Evolutionary conservation across 2,797 vertebrate species (phyloP).

Genomic region (Tadarida brasiliensis): DNA sequence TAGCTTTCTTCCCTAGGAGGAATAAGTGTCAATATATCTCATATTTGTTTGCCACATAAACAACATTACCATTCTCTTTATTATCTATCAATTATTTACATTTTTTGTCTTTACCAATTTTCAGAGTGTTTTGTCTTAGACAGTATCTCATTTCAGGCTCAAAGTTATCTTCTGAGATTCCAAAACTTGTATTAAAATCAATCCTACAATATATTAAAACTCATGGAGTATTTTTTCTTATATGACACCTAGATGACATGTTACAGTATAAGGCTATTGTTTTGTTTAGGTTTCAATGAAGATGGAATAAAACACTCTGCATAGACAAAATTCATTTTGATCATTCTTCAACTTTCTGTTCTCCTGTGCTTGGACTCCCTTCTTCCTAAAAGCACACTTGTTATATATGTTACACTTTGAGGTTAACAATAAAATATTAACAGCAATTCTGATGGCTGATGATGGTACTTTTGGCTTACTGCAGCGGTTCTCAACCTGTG

Average conservation of each 20-base stretch:
- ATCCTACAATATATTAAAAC: not conserved
- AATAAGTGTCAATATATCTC: not conserved
- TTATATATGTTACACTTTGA: not conserved
- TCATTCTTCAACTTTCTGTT: not conserved
- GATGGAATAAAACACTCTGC: not conserved
- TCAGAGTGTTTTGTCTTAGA: constrained; percentile 14
- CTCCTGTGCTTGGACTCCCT: not conserved
- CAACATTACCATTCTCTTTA: not conserved
- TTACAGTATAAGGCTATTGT: not conserved
- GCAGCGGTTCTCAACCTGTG: too few species aligned
- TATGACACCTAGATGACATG: not conserved
- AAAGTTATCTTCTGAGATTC: constrained; percentile 10
- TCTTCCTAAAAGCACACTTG: not conserved
- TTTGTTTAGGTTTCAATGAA: not conserved
- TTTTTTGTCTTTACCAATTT: constrained; percentile 35
- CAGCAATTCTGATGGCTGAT: not conserved
- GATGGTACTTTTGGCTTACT: constrained; percentile 1
- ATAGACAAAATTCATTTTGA: constrained; percentile 32
- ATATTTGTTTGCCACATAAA: not conserved
- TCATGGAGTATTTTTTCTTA: constrained; percentile 19
- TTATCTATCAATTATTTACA: not conserved
- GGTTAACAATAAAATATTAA: not conserved
- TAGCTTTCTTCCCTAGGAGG: not conserved
- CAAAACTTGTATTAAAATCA: not conserved
- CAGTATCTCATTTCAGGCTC: not conserved